phyloP scores from a whole-genome alignment of 2,888 invertebrate species.

The Drosophila monieri region DNA sequence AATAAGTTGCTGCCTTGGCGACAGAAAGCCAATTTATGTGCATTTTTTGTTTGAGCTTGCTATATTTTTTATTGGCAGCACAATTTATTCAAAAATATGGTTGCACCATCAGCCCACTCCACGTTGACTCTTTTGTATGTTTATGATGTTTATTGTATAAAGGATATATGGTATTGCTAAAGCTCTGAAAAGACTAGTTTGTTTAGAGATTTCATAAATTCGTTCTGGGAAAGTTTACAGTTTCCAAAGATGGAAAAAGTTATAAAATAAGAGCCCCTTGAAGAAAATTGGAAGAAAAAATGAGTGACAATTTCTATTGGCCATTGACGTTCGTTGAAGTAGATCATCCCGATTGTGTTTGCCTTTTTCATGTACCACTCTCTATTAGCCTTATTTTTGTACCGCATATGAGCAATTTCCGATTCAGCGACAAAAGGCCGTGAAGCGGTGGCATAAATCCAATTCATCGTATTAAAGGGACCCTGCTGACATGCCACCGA shows the following conservation, averaged over 20 bases:
- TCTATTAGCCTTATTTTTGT: background rate
- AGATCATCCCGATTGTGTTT: background rate
- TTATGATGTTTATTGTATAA: constrained; percentile 39
- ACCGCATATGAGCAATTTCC: constrained; percentile 27
- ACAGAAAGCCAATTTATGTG: constrained; percentile 69
- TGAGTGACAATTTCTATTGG: background rate
- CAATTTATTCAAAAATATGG: constrained; percentile 56
- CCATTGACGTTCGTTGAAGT: background rate
- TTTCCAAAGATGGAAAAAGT: background rate
- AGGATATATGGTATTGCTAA: constrained; percentile 25
- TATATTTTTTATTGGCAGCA: constrained; percentile 60
- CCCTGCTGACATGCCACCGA: constrained; percentile 21
- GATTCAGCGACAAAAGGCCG: constrained; percentile 38
- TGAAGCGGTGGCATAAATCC: constrained; percentile 17
- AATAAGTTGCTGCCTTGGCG: constrained; percentile 53
- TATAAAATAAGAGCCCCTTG: no score
- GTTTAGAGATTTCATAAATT: constrained; percentile 18
- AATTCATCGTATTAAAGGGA: constrained; percentile 24
- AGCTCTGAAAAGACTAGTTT: background rate
- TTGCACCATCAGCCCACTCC: background rate
- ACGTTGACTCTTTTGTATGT: constrained; percentile 3
- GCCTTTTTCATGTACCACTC: background rate
- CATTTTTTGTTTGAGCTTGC: constrained; percentile 49
- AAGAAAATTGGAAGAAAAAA: background rate
- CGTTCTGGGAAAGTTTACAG: background rate